Conservation (phyloP, 2,888 invertebrate genomes). For the Abrostola triplasia region DNA sequence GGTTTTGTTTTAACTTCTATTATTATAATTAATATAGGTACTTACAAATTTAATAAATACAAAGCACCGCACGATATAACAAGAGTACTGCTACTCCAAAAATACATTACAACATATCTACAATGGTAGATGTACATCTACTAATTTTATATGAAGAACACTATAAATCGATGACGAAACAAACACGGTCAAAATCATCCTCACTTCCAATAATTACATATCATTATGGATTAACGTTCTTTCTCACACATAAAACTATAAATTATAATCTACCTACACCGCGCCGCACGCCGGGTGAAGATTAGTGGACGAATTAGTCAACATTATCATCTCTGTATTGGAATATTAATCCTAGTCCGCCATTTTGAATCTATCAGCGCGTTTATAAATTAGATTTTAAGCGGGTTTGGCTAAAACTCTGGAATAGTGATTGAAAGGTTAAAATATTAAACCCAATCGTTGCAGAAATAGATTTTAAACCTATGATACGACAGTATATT, state of each 20-base stretch:
- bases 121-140: too few species aligned
- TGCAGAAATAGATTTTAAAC: too few species aligned
- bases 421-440: neutral
- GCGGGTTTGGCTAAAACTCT: neutral
- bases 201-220: conserved; percentile 49
- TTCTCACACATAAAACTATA: conserved; percentile 52
- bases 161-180: conserved; percentile 6
- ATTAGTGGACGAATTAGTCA: conserved; percentile 55
- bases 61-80: too few species aligned
- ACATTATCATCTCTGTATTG: conserved; percentile 43
- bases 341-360: conserved; percentile 45
- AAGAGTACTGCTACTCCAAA: too few species aligned
- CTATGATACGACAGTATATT: too few species aligned
- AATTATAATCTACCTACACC: conserved; percentile 47
- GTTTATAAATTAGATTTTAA: conserved; percentile 21
- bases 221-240: conserved; percentile 43
- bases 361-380: conserved; percentile 32
- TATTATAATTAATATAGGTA: too few species aligned
- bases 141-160: too few species aligned
- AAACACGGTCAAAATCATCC: conserved; percentile 31
- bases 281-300: conserved; percentile 37
- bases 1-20: too few species aligned
- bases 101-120: too few species aligned
- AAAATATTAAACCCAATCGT: too few species aligned
- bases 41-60: too few species aligned